Conservation (phyloP, 2,888 invertebrate genomes). For the Agrilus mali region DNA sequence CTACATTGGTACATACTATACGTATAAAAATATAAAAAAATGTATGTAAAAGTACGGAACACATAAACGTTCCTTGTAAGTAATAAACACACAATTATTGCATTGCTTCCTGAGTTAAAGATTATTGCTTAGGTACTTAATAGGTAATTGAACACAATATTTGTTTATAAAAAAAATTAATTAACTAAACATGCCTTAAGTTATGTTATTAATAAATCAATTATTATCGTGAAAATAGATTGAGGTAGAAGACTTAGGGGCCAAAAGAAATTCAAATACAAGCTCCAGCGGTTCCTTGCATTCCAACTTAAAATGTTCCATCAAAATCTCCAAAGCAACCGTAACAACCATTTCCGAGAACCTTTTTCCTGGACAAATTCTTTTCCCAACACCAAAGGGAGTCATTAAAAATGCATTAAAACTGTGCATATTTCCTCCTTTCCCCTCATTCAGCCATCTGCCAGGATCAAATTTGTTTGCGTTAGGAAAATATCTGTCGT, state of each 20-base stretch:
- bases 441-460: slow-evolving; percentile 54
- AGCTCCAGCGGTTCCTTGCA: slow-evolving; percentile 56
- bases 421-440: slow-evolving; percentile 28
- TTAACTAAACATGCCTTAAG: too few relatives aligned
- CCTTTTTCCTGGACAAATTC: slow-evolving; percentile 77
- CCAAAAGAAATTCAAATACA: slow-evolving; percentile 70
- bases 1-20: too few relatives aligned
- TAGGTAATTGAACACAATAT: too few relatives aligned
- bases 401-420: slow-evolving; percentile 52
- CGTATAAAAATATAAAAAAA: too few relatives aligned
- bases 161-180: too few relatives aligned
- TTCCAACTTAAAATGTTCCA: slow-evolving; percentile 49
- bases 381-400: slow-evolving; percentile 68
- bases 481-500: slow-evolving; percentile 60
- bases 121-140: too few relatives aligned
- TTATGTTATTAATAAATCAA: too few relatives aligned
- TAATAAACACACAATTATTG: too few relatives aligned
- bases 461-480: slow-evolving; percentile 62
- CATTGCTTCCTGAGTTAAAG: too few relatives aligned
- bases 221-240: slow-evolving; percentile 45
- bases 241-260: slow-evolving; percentile 61
- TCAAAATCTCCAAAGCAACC: slow-evolving; percentile 59
- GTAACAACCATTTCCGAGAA: slow-evolving; percentile 70
- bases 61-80: too few relatives aligned
- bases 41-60: too few relatives aligned